These are phyloP conservation scores for Papilio machaon DNA, from an alignment of 1,140 invertebrate species.

Conservation along the genomic window DNA sequence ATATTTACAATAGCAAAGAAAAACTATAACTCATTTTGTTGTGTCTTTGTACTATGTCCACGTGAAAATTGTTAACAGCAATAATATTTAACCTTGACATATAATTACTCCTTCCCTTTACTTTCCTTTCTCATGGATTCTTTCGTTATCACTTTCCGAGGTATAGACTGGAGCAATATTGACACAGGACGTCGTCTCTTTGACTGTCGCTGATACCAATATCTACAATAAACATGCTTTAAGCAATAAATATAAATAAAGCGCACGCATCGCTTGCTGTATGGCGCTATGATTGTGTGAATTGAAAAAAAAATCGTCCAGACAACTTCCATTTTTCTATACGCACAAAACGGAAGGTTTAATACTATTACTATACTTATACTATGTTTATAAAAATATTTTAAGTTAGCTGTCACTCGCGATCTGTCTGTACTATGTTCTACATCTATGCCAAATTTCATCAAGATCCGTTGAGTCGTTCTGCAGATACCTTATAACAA, in stretches of 20 bases:
- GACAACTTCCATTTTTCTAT: no score
- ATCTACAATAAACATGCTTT: constrained; percentile 13
- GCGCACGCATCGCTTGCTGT: not conserved
- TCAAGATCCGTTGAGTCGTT: no score
- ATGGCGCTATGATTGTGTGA: not conserved
- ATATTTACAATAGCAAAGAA: no score
- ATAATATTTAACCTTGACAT: constrained; percentile 10
- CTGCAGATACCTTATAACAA: no score
- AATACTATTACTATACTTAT: no score
- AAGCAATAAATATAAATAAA: not conserved
- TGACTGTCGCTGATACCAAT: constrained; percentile 4
- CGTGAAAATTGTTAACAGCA: not conserved
- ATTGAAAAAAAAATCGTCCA: not conserved
- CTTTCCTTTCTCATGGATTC: constrained; percentile 3
- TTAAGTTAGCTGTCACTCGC: no score
- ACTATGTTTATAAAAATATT: no score
- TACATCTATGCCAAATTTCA: no score
- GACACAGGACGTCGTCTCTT: not conserved
- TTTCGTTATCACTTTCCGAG: constrained; percentile 2
- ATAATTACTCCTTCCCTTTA: not conserved
- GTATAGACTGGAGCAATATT: constrained; percentile 6
- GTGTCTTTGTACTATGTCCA: no score
- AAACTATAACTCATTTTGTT: no score
- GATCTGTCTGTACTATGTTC: no score
- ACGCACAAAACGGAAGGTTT: no score